Evolutionary conservation across 1,140 invertebrate genomes (phyloP).

Genomic region (Hylaeus volcanicus): DNA sequence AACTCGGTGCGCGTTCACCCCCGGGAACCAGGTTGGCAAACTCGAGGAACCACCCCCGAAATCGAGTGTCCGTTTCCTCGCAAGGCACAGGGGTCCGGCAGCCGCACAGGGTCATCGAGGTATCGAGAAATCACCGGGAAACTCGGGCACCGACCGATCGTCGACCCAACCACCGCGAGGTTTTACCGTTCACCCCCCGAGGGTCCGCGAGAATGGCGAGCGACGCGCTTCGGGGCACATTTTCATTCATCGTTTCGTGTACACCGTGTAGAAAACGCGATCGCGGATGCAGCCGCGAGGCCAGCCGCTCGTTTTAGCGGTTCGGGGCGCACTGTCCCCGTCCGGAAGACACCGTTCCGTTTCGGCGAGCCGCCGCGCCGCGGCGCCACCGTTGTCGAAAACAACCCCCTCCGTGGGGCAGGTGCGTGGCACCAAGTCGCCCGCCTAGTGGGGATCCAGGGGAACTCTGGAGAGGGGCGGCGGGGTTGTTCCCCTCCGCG

Average conservation of each 20-base stretch:
- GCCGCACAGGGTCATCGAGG: not conserved
- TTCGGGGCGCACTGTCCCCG: constrained; percentile 73
- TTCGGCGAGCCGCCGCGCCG: constrained; percentile 48
- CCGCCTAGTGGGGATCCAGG: not conserved
- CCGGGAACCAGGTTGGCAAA: no score
- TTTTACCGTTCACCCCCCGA: not conserved
- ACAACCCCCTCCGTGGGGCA: constrained; percentile 63
- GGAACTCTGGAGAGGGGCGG: not conserved
- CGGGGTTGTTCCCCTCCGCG: not conserved
- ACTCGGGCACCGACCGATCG: not conserved
- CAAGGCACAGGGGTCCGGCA: not conserved
- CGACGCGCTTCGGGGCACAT: constrained; percentile 51
- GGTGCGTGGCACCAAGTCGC: constrained; percentile 46
- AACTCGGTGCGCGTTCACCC: constrained; percentile 3
- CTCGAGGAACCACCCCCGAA: not conserved
- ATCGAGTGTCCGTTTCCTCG: not conserved
- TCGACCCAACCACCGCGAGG: rapidly evolving
- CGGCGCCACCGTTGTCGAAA: constrained; percentile 71
- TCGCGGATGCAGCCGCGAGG: constrained; percentile 52
- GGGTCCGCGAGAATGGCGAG: not conserved
- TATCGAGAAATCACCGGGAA: not conserved
- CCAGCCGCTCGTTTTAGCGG: constrained; percentile 70
- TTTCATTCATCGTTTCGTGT: constrained; percentile 73
- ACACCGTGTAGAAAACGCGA: constrained; percentile 54
- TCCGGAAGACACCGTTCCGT: constrained; percentile 51